These are phyloP conservation scores for Dicyrtoma fusca DNA, from an alignment of 2,888 invertebrate genomes.

Conservation along the genomic window DNA sequence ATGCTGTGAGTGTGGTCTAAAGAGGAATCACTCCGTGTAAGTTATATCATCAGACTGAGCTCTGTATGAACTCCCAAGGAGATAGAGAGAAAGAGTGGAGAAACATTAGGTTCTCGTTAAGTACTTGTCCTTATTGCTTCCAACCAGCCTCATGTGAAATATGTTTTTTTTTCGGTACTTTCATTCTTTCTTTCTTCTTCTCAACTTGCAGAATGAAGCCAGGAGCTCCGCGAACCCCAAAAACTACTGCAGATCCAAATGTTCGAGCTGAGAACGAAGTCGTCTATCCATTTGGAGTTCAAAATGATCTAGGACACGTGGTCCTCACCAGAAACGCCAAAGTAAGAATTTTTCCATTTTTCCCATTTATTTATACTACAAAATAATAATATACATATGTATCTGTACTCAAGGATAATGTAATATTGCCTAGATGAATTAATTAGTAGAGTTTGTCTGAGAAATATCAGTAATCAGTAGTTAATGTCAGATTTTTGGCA, in stretches of 20 bases:
- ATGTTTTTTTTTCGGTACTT: conserved; percentile 1
- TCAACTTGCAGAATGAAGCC: conserved; percentile 56
- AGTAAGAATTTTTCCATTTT: no score
- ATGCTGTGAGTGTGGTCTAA: neutral
- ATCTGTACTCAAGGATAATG: no score
- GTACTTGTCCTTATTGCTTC: neutral
- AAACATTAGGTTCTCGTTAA: conserved; percentile 3
- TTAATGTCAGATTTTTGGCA: no score
- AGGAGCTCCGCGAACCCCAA: conserved; percentile 55
- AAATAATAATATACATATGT: no score
- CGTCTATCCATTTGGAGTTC: conserved; percentile 60
- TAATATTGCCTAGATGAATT: no score
- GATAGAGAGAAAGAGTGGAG: conserved; percentile 1
- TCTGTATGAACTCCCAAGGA: neutral
- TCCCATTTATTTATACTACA: no score
- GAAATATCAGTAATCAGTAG: no score
- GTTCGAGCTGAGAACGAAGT: conserved; percentile 58
- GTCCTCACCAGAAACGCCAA: conserved; percentile 58
- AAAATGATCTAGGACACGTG: conserved; percentile 61
- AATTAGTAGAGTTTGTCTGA: no score
- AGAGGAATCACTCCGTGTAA: neutral
- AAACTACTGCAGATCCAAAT: conserved; percentile 47
- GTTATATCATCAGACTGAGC: neutral
- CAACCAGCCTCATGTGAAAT: conserved; percentile 3
- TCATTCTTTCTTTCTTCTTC: neutral